Conservation (phyloP, 2,113 vertebrate species). For the Synodontis membranacea region DNA sequence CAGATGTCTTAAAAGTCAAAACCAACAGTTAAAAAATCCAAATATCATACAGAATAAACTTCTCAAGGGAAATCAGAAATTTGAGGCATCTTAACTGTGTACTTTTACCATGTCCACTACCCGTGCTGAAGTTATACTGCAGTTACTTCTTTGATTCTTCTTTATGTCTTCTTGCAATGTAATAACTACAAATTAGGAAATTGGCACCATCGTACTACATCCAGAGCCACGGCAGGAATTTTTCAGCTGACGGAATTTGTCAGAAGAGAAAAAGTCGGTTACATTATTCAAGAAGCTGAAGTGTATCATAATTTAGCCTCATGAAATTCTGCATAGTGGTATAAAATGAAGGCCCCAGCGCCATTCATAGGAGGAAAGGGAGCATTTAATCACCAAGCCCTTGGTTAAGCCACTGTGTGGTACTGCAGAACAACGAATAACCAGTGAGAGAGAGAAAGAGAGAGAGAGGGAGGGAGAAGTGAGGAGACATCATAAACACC, state of each 20-base stretch:
- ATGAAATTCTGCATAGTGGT: background rate
- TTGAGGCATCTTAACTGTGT: background rate
- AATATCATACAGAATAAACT: background rate
- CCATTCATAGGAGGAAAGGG: background rate
- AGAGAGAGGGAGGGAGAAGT: background rate
- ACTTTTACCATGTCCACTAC: background rate
- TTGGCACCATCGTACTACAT: background rate
- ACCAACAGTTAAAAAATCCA: background rate
- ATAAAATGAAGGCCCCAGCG: background rate
- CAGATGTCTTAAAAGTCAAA: background rate
- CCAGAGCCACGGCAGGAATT: background rate
- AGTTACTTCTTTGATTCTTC: background rate
- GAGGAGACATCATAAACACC: background rate
- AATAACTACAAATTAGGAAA: background rate
- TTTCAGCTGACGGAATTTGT: background rate
- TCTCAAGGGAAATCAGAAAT: background rate
- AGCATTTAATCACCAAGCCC: background rate
- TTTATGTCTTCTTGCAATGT: background rate
- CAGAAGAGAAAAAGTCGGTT: background rate
- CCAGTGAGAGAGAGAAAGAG: background rate
- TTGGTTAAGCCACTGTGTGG: background rate
- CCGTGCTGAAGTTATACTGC: background rate
- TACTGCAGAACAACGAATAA: background rate
- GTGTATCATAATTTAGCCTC: background rate
- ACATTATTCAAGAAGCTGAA: background rate